phyloP scores from a whole-genome alignment of 2,888 invertebrate species.

The Dicycla oo region DNA sequence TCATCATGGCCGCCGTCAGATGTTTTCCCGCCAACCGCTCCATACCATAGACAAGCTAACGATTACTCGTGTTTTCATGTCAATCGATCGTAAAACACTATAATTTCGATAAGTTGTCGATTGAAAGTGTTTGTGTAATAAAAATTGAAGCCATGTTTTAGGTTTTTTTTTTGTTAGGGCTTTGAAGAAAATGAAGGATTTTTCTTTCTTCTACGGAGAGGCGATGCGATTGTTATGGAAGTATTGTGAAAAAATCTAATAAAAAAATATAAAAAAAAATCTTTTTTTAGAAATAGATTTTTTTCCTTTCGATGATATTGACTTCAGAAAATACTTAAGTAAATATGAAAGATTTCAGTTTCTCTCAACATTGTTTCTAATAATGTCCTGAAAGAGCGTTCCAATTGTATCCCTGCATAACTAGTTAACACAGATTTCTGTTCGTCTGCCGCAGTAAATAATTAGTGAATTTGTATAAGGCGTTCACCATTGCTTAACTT shows the following conservation, averaged over 20 bases:
- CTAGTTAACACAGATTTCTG: constrained; percentile 43
- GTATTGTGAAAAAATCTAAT: too few species aligned
- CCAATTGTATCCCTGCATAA: constrained; percentile 39
- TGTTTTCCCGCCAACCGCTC: constrained; percentile 52
- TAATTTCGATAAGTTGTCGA: constrained; percentile 57
- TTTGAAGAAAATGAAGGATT: neutral
- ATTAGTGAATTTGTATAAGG: constrained; percentile 57
- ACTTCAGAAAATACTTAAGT: neutral
- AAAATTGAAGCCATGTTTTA: constrained; percentile 34
- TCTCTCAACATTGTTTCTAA: neutral
- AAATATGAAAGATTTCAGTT: neutral
- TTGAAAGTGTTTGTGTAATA: constrained; percentile 53
- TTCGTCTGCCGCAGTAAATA: constrained; percentile 51
- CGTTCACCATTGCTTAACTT: constrained; percentile 51
- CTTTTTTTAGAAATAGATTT: neutral
- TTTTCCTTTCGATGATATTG: neutral
- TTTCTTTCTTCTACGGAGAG: neutral
- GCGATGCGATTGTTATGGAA: neutral
- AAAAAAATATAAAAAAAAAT: too few species aligned
- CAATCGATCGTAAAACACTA: constrained; percentile 57
- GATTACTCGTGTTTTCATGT: constrained; percentile 59
- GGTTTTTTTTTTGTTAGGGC: constrained; percentile 4
- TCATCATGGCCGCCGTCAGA: constrained; percentile 57
- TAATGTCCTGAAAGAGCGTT: constrained; percentile 4
- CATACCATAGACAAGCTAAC: constrained; percentile 51